Conservation (phyloP, 35 echinoderm and acorn worm genomes). For the Amphiura filiformis region DNA sequence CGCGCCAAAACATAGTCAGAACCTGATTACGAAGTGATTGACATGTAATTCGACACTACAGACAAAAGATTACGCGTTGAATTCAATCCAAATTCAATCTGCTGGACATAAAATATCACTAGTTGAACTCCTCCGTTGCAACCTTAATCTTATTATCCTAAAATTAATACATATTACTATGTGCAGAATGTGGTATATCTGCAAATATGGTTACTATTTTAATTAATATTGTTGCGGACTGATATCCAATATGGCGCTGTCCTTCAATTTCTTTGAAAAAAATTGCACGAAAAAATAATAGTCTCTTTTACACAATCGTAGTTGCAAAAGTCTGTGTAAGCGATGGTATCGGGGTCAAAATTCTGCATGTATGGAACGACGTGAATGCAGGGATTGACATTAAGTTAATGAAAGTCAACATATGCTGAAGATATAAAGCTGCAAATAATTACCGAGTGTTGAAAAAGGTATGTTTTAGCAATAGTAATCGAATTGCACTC, state of each 20-base stretch:
- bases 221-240: neutral
- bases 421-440: too few relatives aligned
- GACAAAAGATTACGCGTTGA: neutral
- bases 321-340: neutral
- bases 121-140: neutral
- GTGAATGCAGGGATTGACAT: too few relatives aligned
- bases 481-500: too few relatives aligned
- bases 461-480: too few relatives aligned
- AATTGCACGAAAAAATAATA: neutral
- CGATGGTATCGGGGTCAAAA: neutral
- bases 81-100: neutral
- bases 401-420: too few relatives aligned
- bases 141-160: neutral
- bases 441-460: too few relatives aligned
- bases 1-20: neutral
- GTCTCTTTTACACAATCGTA: neutral
- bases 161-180: neutral
- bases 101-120: neutral
- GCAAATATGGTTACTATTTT: neutral
- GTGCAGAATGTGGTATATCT: neutral
- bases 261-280: constrained; percentile 10
- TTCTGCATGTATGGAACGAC: neutral
- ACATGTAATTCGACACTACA: constrained; percentile 3
- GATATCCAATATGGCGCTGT: neutral
- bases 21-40: constrained; percentile 7